Conservation (phyloP, 2,797 vertebrate species). For the Sebastes minor region DNA sequence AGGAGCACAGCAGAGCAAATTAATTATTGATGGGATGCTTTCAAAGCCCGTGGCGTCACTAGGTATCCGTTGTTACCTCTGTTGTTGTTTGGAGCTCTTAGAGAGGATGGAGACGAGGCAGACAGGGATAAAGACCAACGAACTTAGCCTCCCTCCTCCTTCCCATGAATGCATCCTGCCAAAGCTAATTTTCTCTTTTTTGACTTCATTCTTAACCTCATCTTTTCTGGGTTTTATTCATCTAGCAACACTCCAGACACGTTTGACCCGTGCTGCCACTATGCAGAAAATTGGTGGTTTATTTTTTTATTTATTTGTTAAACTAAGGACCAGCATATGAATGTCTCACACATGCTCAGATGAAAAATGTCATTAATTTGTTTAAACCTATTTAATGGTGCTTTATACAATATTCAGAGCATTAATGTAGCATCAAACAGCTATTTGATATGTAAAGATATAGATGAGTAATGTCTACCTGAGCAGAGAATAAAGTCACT, state of each 20-base stretch:
- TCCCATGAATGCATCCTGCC: slow-evolving; percentile 24
- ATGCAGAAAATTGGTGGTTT: not conserved
- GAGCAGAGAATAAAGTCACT: not conserved
- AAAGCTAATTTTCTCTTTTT: slow-evolving; percentile 35
- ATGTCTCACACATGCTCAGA: not conserved
- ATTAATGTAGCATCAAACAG: not conserved
- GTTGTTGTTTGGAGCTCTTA: slow-evolving; percentile 63
- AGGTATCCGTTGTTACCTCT: slow-evolving; percentile 71
- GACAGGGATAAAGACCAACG: slow-evolving; percentile 12
- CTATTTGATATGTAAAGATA: not conserved
- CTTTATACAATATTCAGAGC: not conserved
- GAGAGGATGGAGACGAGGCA: slow-evolving; percentile 25
- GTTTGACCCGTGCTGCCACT: slow-evolving; percentile 2
- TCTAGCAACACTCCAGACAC: not conserved
- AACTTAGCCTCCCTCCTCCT: slow-evolving; percentile 19
- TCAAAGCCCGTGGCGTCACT: slow-evolving; percentile 63
- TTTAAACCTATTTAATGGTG: not conserved
- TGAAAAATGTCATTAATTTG: not conserved
- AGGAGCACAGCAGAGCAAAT: slow-evolving; percentile 60
- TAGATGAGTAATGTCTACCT: not conserved
- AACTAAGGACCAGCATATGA: not conserved
- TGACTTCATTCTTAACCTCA: slow-evolving; percentile 25
- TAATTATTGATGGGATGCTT: slow-evolving; percentile 73
- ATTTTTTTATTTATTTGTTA: not conserved
- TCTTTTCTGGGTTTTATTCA: slow-evolving; percentile 23